Evolutionary conservation across 2,888 invertebrate genomes (phyloP).

Genomic region (Torymus texanus): DNA sequence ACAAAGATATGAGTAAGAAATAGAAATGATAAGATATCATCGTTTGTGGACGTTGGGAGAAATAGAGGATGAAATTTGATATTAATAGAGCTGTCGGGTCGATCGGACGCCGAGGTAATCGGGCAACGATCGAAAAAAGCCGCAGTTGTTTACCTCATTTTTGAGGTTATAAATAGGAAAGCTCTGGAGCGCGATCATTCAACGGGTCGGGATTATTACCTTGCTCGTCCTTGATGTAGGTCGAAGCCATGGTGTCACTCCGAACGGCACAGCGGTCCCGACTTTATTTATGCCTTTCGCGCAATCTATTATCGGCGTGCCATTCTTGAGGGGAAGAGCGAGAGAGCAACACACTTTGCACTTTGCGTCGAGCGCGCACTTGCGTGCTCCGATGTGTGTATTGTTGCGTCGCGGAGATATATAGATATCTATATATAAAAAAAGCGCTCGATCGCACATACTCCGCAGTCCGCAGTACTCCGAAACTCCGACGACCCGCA

Average conservation of each 20-base stretch:
- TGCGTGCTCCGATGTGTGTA: no score
- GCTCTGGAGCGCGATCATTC: conserved; percentile 2
- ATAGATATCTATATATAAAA: background rate
- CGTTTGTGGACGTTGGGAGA: background rate
- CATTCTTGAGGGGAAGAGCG: conserved; percentile 50
- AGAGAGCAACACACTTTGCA: no score
- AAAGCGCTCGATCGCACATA: no score
- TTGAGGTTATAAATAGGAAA: conserved; percentile 69
- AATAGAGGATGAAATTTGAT: background rate
- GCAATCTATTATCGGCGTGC: conserved; percentile 58
- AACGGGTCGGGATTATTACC: conserved; percentile 62
- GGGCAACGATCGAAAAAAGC: conserved; percentile 25
- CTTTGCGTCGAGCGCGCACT: no score
- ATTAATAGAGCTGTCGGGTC: background rate
- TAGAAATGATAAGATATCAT: no score
- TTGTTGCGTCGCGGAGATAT: no score
- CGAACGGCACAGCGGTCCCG: background rate
- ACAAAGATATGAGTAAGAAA: no score
- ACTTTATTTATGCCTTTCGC: conserved; percentile 51
- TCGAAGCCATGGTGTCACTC: conserved; percentile 67
- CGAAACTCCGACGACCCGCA: no score
- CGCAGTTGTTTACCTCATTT: conserved; percentile 64
- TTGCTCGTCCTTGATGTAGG: conserved; percentile 73
- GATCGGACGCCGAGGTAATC: conserved; percentile 17
- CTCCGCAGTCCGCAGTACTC: no score